phyloP scores from a whole-genome alignment of 2,797 vertebrate genomes.

The Argya squamiceps region DNA sequence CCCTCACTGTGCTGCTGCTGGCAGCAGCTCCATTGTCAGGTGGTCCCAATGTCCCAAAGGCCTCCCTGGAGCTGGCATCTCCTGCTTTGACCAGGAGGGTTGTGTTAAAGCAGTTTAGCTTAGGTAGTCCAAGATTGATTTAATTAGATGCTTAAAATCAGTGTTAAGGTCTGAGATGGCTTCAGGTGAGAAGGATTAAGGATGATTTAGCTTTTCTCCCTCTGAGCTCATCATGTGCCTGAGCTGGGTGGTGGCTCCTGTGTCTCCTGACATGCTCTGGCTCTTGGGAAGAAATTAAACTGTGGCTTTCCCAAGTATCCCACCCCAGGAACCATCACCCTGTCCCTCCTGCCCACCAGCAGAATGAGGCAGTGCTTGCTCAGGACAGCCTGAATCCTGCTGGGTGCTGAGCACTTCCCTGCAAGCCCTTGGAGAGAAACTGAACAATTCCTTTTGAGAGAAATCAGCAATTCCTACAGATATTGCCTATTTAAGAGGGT shows the following conservation, averaged over 20 bases:
- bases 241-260: neutral
- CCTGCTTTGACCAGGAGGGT: neutral
- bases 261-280: neutral
- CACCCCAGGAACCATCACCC: neutral
- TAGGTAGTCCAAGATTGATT: neutral
- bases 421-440: neutral
- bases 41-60: neutral
- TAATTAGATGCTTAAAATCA: neutral
- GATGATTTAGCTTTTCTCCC: neutral
- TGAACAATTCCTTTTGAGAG: no score
- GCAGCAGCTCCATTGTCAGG: fast-evolving
- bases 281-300: neutral
- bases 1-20: fast-evolving
- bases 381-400: neutral
- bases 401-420: neutral
- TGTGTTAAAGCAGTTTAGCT: neutral
- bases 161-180: neutral
- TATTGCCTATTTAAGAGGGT: neutral
- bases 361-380: neutral
- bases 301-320: neutral
- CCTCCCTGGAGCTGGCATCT: neutral
- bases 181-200: neutral
- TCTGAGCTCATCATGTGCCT: neutral
- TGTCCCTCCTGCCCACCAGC: neutral
- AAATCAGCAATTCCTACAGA: neutral